Conservation (phyloP, 2,797 vertebrate species). For the Argentina silus region DNA sequence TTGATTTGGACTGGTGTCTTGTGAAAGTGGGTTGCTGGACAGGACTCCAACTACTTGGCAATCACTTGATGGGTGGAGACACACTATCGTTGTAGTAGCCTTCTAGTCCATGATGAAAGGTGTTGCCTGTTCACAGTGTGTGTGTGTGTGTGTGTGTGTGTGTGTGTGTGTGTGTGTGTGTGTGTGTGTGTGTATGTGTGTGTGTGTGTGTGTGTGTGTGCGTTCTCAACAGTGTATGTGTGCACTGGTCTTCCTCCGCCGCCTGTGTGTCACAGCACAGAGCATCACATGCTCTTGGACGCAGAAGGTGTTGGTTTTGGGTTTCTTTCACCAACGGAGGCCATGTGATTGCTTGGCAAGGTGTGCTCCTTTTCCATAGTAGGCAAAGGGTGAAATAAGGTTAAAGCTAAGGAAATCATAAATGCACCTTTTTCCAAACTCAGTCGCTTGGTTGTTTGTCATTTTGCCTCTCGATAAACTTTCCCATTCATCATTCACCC, state of each 20-base stretch:
- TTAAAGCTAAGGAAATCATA: constrained; percentile 40
- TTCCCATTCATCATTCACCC: background rate
- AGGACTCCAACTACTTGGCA: too few species aligned
- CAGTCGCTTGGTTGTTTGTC: background rate
- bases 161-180: constrained; percentile 1
- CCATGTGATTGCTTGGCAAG: constrained; percentile 73
- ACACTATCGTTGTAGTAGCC: too few species aligned
- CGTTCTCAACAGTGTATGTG: constrained; percentile 1
- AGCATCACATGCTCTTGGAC: constrained; percentile 78
- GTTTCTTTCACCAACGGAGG: constrained; percentile 78
- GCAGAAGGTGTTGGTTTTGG: constrained; percentile 79
- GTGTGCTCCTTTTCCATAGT: constrained; percentile 58
- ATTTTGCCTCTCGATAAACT: background rate
- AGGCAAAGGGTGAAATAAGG: constrained; percentile 69
- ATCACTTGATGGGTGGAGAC: too few species aligned
- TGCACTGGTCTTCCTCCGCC: constrained; percentile 17
- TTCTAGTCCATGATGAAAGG: background rate
- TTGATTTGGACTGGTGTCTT: too few species aligned
- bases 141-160: constrained; percentile 25
- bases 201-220: constrained; percentile 1
- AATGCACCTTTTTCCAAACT: constrained; percentile 4
- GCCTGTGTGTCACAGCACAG: constrained; percentile 35
- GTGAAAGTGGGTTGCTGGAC: too few species aligned
- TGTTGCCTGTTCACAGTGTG: constrained; percentile 1
- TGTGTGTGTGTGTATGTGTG: background rate